Conservation (phyloP, 2,888 invertebrate genomes). For the Artemia sinica region DNA sequence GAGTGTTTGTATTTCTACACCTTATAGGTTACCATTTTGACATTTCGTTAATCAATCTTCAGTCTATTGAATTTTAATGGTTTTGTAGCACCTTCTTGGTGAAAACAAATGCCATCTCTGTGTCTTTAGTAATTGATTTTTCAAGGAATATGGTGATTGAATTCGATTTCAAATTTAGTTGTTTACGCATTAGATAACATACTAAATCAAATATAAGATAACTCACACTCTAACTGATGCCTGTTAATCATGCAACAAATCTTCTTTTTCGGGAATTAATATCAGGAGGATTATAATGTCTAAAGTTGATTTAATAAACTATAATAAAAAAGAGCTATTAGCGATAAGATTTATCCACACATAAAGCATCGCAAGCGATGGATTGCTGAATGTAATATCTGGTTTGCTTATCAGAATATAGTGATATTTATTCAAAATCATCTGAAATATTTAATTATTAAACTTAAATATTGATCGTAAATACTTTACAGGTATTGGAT, state of each 20-base stretch:
- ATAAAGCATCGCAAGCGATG: too few relatives aligned
- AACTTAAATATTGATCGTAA: too few relatives aligned
- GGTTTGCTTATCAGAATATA: too few relatives aligned
- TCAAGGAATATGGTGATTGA: constrained; percentile 12
- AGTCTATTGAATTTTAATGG: constrained; percentile 11
- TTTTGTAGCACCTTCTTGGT: constrained; percentile 12
- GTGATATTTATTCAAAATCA: too few relatives aligned
- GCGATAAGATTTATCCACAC: too few relatives aligned
- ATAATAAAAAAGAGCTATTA: too few relatives aligned
- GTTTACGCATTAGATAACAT: constrained; percentile 11
- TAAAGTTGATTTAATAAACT: too few relatives aligned
- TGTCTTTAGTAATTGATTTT: constrained; percentile 11
- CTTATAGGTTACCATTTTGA: constrained; percentile 12
- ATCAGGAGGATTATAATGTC: too few relatives aligned
- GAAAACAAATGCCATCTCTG: constrained; percentile 3
- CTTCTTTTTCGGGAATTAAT: too few relatives aligned
- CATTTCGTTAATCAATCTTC: neutral
- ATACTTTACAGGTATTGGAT: too few relatives aligned
- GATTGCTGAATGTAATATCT: too few relatives aligned
- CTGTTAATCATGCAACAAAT: neutral
- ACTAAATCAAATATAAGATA: neutral
- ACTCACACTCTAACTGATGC: constrained; percentile 1
- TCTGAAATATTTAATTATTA: too few relatives aligned
- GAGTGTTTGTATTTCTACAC: constrained; percentile 14
- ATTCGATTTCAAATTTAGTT: constrained; percentile 1